Percentiles rank a stretch among this genome's conserved stretches.
Evolutionary conservation across 2,797 vertebrate genomes (phyloP).

Genomic region (Typhlichthys subterraneus): DNA sequence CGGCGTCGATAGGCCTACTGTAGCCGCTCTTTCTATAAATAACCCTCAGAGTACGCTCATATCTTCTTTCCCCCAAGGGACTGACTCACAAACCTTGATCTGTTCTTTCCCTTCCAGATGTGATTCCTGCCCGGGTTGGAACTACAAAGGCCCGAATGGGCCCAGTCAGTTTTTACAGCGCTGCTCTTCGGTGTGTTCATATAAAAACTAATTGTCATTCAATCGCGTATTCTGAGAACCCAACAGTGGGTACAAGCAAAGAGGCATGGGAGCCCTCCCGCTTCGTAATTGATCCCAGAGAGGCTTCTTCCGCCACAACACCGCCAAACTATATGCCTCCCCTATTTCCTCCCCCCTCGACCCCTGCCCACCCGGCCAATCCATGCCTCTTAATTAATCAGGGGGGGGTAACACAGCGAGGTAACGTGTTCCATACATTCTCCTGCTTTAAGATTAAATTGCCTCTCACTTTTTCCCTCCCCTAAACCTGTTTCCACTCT

Average conservation of each 20-base stretch:
- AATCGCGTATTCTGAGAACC: constrained; percentile 14
- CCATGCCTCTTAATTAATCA: constrained; percentile 43
- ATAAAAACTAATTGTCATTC: constrained; percentile 30
- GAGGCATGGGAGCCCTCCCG: constrained; percentile 9
- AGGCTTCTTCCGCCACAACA: constrained; percentile 17
- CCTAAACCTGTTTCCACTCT: constrained; percentile 41
- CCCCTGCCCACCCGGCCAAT: background rate
- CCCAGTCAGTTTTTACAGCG: constrained; percentile 39
- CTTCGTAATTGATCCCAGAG: constrained; percentile 45
- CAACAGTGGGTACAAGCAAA: constrained; percentile 15
- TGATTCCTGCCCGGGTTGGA: constrained; percentile 22
- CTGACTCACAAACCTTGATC: constrained; percentile 37
- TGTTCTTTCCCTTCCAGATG: constrained; percentile 53
- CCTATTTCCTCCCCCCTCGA: constrained; percentile 4
- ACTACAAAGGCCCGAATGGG: constrained; percentile 42
- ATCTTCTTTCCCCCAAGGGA: constrained; percentile 45
- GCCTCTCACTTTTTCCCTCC: constrained; percentile 38
- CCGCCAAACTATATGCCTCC: constrained; percentile 1
- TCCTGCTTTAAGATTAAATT: constrained; percentile 37
- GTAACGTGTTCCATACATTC: constrained; percentile 48
- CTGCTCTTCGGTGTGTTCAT: constrained; percentile 23
- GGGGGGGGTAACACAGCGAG: constrained; percentile 26
- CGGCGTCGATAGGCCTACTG: constrained; percentile 25
- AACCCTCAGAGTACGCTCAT: constrained; percentile 40
- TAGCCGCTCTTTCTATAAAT: constrained; percentile 45